These are phyloP conservation scores for Elaphurus davidianus DNA, from an alignment of 2,113 vertebrate genomes.

Conservation along the genomic window DNA sequence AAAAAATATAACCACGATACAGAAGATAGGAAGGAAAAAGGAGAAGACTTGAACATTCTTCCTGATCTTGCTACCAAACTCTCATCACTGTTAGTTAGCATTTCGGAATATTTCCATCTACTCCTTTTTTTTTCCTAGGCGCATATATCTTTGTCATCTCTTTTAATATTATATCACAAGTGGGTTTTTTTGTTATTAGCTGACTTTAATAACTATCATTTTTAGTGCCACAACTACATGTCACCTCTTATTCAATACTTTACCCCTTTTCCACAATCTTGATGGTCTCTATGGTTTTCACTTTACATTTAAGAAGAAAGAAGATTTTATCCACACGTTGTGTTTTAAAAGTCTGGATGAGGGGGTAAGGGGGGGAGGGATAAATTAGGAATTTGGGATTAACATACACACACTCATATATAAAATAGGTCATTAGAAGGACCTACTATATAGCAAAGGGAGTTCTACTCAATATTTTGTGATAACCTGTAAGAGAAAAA, in stretches of 20 bases:
- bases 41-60: not conserved
- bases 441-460: not conserved
- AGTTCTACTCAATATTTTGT: not conserved
- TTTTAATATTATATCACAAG: not conserved
- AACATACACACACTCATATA: not conserved
- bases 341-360: not conserved
- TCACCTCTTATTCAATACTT: not conserved
- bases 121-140: not conserved
- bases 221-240: accelerated
- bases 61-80: not conserved
- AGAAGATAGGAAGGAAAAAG: not conserved
- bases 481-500: not conserved
- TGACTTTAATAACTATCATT: not conserved
- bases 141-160: not conserved
- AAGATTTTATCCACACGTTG: not conserved
- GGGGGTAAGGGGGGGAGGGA: not conserved
- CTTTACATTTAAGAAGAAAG: not conserved
- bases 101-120: not conserved
- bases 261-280: not conserved
- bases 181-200: not conserved
- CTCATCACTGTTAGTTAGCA: not conserved
- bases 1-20: not conserved
- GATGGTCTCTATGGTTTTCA: not conserved
- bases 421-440: not conserved
- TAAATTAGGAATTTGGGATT: not conserved